phyloP scores from a whole-genome alignment of 2,888 invertebrate genomes.

The Dryobota labecula region DNA sequence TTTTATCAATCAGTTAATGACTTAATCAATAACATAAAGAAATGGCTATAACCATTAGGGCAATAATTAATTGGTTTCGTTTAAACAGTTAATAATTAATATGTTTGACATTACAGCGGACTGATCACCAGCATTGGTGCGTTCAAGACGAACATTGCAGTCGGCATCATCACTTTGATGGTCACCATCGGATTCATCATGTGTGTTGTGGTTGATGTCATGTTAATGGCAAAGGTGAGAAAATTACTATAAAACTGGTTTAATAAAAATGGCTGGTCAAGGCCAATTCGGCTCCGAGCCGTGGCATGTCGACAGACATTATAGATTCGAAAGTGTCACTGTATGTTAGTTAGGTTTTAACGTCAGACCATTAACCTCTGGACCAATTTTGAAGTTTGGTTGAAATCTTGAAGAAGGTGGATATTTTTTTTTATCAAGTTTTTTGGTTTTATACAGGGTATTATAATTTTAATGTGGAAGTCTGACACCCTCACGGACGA shows the following conservation, averaged over 20 bases:
- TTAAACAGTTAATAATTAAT: neutral
- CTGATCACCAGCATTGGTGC: constrained; percentile 93
- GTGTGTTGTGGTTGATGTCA: constrained; percentile 94
- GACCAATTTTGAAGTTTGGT: neutral
- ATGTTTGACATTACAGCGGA: constrained; percentile 87
- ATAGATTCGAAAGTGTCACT: neutral
- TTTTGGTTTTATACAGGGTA: too few relatives aligned
- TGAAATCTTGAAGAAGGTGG: neutral
- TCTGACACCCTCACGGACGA: neutral
- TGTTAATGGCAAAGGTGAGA: constrained; percentile 96
- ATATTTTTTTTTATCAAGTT: too few relatives aligned
- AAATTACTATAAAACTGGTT: constrained; percentile 10
- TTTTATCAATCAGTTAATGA: constrained; percentile 14
- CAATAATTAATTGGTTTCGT: constrained; percentile 1
- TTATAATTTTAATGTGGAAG: neutral
- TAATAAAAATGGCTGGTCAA: constrained; percentile 4
- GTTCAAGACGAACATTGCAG: constrained; percentile 92
- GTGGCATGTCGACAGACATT: neutral
- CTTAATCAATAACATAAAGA: constrained; percentile 5
- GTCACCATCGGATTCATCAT: constrained; percentile 95
- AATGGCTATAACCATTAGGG: neutral
- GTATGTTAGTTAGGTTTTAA: neutral
- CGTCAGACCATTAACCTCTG: neutral
- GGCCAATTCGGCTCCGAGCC: neutral
- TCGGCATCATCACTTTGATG: constrained; percentile 94